Percentiles rank a stretch among this genome's conserved stretches.
phyloP scores from a whole-genome alignment of 2,113 vertebrate genomes.

The Neodontobutis hainanensis region DNA sequence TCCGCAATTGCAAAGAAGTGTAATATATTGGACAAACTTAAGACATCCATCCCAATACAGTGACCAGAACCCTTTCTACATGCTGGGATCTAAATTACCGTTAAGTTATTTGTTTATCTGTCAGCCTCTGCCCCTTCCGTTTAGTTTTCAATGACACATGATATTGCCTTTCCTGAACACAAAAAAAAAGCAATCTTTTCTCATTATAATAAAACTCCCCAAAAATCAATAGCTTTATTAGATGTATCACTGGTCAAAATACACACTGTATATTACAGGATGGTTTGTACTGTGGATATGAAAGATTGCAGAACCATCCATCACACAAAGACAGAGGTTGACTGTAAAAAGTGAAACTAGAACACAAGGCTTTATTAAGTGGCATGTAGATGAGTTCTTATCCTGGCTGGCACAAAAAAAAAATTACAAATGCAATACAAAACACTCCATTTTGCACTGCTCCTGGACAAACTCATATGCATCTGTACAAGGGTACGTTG shows the following conservation, averaged over 20 bases:
- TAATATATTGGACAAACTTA: neutral
- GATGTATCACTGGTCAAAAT: neutral
- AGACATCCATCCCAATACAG: neutral
- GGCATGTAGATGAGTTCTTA: no score
- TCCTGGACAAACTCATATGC: no score
- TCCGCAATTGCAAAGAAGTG: no score
- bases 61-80: neutral
- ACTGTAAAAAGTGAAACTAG: no score
- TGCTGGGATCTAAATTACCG: neutral
- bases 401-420: no score
- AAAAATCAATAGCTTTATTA: neutral
- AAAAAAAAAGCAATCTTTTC: constrained; percentile 1
- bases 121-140: constrained; percentile 14
- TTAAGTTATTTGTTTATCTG: constrained; percentile 12
- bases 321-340: no score
- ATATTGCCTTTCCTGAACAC: neutral
- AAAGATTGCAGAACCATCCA: no score
- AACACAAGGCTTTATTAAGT: no score
- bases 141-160: constrained; percentile 4
- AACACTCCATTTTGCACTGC: no score
- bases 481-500: no score
- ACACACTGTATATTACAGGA: constrained; percentile 9
- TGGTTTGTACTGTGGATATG: neutral
- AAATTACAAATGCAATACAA: no score
- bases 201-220: neutral